Base-by-base conservation (phyloP, 2,888 invertebrate species). In the Dione juno region DNA sequence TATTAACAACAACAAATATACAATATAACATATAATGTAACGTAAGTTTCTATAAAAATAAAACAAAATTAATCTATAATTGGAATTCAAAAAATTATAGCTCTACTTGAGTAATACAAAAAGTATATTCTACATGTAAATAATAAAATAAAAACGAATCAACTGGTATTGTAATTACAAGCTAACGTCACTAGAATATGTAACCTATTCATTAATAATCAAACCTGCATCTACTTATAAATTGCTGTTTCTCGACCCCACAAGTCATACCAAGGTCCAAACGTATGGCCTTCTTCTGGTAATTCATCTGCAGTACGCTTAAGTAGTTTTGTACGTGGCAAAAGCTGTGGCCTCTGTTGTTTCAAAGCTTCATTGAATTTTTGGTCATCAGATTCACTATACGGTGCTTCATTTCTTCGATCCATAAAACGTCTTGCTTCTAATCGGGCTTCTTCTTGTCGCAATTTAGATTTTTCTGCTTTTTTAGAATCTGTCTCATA, bases 231-330 rank as follows among this genome's bases (percentile, higher is more conserved):
- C 81, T 93, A 94, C 81, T 94, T 94, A 84, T 93, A 93, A 79
- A 95, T 95, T 41, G 95, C 95, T 53, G 95, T 94, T 86, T 96
- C 96, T 70, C 95, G 94, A 41, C 96, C 97, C 97, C 97, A 97
- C 74, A 97, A 94, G 88, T 97, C 97, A 82, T 97, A 97, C 97
- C 97, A 97, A 0, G 97, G 97, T 0, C 97, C 97, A 84, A 97
- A 97, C 77, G 95, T 96, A 81, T 96, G 96, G 11, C 95, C 95
- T 69, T 94, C 94, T 80, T 94, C 94, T 65, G 92, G 92, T 73
- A 94, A 86, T 77, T 94, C 94, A 71, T 93, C 93, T 19, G 84
- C 85, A 58, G 94, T 86, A 76, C 94, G 94, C 81, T 96, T 95
- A 65, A 95, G 87, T 59, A 96, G 86, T 82, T 96, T 96, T 1